phyloP scores from a whole-genome alignment of 1,140 invertebrate genomes.

The Calosoma granatense region DNA sequence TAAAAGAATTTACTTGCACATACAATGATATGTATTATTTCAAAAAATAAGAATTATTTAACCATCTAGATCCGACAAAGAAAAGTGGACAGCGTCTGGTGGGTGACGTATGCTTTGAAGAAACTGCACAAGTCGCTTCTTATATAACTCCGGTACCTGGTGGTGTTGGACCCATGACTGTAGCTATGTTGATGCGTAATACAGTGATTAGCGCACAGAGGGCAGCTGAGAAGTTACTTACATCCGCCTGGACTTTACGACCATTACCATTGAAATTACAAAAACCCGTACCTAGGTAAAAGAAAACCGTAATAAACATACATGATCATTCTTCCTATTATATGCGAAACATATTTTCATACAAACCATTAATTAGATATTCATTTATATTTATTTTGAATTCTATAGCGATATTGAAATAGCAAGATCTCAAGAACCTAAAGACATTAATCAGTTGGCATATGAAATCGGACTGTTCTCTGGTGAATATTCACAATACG shows the following conservation, averaged over 20 bases:
- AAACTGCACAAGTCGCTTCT: conserved; percentile 67
- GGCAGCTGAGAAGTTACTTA: conserved; percentile 43
- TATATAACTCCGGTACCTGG: conserved; percentile 96
- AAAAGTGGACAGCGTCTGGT: conserved; percentile 76
- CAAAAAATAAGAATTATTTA: neutral
- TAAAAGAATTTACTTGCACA: no score
- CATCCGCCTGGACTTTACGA: conserved; percentile 52
- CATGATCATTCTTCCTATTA: neutral
- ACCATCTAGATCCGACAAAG: conserved; percentile 65
- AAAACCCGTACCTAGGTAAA: conserved; percentile 62
- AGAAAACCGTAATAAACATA: no score
- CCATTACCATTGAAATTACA: conserved; percentile 46
- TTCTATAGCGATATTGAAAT: conserved; percentile 75
- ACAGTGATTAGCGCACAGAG: conserved; percentile 75
- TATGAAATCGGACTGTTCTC: conserved; percentile 74
- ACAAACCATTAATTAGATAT: neutral
- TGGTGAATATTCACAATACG: conserved; percentile 82
- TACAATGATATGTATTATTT: neutral
- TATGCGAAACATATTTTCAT: neutral
- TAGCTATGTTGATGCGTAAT: conserved; percentile 96
- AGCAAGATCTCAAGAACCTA: conserved; percentile 77
- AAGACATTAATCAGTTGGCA: conserved; percentile 68
- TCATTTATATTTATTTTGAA: neutral
- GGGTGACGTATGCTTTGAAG: conserved; percentile 88
- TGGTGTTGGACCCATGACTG: conserved; percentile 97